These are phyloP conservation scores for Fulica atra DNA, from an alignment of 2,113 vertebrate species.

Conservation along the genomic window DNA sequence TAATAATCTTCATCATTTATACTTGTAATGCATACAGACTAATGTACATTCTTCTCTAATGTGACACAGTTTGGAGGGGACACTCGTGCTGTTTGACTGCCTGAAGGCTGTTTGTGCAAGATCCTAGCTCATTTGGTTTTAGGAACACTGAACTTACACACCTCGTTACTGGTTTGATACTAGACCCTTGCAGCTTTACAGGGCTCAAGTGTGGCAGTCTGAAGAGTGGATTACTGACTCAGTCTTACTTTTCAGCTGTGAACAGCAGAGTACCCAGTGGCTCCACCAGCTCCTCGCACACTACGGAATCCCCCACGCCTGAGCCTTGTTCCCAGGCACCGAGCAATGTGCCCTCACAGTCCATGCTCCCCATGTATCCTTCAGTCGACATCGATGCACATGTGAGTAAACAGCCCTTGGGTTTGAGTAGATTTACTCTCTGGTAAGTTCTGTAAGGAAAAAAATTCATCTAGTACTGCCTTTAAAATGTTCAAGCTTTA, in stretches of 20 bases:
- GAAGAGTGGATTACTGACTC: neutral
- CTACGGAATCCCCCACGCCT: conserved; percentile 85
- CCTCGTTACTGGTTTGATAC: neutral
- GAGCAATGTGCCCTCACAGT: conserved; percentile 81
- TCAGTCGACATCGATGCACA: conserved; percentile 98
- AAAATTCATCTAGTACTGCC: neutral
- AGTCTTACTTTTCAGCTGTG: conserved; percentile 85
- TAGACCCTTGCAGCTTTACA: neutral
- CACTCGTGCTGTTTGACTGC: neutral
- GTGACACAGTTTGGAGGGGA: neutral
- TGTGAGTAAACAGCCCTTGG: conserved; percentile 77
- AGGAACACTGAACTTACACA: neutral
- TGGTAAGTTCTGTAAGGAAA: neutral
- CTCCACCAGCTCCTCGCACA: conserved; percentile 75
- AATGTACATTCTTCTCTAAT: conserved; percentile 27
- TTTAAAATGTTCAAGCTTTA: neutral
- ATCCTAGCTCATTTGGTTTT: neutral
- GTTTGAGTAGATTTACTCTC: neutral
- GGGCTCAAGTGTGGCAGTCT: neutral
- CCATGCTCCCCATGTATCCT: conserved; percentile 90
- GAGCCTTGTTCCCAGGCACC: conserved; percentile 84
- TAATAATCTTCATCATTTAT: neutral
- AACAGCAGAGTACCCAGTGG: conserved; percentile 91
- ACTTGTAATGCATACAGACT: neutral
- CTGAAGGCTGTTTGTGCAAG: neutral